Base-by-base conservation (phyloP, 2,797 vertebrate species). In the Bucorvus abyssinicus region DNA sequence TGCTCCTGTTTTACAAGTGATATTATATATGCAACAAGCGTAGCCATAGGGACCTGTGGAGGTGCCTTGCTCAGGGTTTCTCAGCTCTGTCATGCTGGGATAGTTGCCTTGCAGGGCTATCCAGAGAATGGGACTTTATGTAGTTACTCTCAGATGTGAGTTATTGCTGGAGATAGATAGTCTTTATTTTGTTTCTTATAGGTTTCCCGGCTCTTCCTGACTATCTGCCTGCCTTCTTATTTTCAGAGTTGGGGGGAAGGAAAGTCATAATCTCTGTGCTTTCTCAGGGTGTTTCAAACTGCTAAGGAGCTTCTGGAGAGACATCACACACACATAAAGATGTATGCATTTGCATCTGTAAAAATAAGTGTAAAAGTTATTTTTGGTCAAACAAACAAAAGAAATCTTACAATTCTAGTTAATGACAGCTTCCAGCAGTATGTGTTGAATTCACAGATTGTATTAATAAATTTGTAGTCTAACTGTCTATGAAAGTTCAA, bases 381-480 rank as follows among this genome's bases (percentile, higher is more conserved):
- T 88, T 75, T 57, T 5, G 6, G 7, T 65, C 30, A 69, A 75
- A 49, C 6, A 70, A 59, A 36, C 3, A 50, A 44, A 68, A 44
- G 10, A 34, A 57, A 70, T 23, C 2, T 26, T 73, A 24, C 38
- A 2, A 44, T 68, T 6, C 5, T 71, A 63, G 17, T 68, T 56
- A 82, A 67, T 6, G 6, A 0, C 9, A 81, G 36, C 14, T 84
- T 57, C 10, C n/a, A 82, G 4, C 0, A n/a, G 1, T 24, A 10
- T 17, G 1, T 60, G 6, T 70, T 83, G 44, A 65, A 76, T 53
- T 50, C 18, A 57, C 26, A 76, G 34, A 32, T n/a, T 79, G 7
- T 42, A 55, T 77, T 50, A 1, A 74, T 18, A 14, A 1, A 15
- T 6, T 68, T 64, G n/a, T 71, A 9, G 12, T 73, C 10, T 26